A percentile compares a stretch with the other conserved stretches of the same genome.
Conservation (phyloP, 2,113 vertebrate species). For the Mesitornis unicolor region DNA sequence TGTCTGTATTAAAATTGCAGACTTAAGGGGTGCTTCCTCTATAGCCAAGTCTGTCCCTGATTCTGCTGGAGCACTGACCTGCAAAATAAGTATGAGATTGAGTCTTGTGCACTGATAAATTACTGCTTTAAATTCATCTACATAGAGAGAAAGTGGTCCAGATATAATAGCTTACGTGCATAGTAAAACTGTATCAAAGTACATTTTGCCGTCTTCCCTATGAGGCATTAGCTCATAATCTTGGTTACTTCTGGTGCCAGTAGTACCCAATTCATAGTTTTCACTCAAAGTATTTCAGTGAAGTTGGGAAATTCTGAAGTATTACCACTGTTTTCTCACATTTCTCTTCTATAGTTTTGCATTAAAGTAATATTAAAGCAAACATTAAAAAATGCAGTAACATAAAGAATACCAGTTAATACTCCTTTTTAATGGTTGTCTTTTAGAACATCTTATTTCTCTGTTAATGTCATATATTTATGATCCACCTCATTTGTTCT, state of each 20-base stretch:
- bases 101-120: not conserved
- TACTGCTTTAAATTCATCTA: not conserved
- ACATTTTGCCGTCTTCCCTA: not conserved
- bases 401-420: slow-evolving; percentile 75
- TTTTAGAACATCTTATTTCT: not conserved
- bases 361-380: not conserved
- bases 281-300: not conserved
- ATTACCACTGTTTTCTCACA: not conserved
- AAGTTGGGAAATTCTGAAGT: not conserved
- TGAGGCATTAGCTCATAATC: not conserved
- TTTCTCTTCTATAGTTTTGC: not conserved
- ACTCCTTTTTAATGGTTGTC: slow-evolving; percentile 5
- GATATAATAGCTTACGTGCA: not conserved
- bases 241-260: not conserved
- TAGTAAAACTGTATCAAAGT: not conserved
- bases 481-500: slow-evolving; percentile 13
- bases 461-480: not conserved
- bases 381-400: slow-evolving; percentile 73
- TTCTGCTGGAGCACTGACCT: not conserved
- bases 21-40: not conserved
- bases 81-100: not conserved
- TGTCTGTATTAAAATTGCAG: slow-evolving; percentile 42
- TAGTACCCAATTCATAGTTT: not conserved
- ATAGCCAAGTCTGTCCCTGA: not conserved
- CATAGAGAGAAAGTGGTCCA: not conserved